phyloP scores from a whole-genome alignment of 2,888 invertebrate species.

The Diaprepes abbreviatus region DNA sequence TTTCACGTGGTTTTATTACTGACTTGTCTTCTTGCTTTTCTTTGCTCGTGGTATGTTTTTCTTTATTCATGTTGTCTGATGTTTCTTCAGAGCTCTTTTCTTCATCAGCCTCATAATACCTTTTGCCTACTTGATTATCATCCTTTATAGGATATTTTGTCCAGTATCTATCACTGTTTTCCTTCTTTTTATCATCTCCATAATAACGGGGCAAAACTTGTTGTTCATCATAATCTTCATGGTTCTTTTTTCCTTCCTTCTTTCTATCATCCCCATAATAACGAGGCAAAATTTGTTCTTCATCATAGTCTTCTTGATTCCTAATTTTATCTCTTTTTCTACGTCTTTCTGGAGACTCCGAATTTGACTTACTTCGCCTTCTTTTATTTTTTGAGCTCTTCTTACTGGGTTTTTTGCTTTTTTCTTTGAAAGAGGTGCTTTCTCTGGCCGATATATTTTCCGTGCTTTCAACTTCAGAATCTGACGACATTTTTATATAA shows the following conservation, averaged over 20 bases:
- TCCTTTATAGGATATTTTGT: constrained; percentile 65
- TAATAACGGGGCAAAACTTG: constrained; percentile 58
- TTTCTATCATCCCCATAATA: constrained; percentile 64
- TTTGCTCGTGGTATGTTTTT: constrained; percentile 48
- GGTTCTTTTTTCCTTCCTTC: no score
- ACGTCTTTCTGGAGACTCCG: constrained; percentile 48
- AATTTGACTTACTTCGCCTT: constrained; percentile 51
- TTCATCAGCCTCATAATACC: constrained; percentile 51
- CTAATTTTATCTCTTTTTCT: constrained; percentile 32
- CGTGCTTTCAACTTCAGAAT: constrained; percentile 49
- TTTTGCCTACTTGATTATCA: constrained; percentile 59
- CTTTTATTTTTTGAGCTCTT: constrained; percentile 44
- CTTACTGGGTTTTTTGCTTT: constrained; percentile 15
- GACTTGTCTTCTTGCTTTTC: constrained; percentile 57
- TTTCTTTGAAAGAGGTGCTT: constrained; percentile 39
- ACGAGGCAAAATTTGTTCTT: constrained; percentile 47
- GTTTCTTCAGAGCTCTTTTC: constrained; percentile 27
- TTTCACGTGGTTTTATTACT: constrained; percentile 64
- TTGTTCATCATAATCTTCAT: constrained; percentile 6
- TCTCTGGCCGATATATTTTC: constrained; percentile 48
- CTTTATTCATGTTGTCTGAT: constrained; percentile 26
- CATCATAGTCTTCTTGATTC: constrained; percentile 26
- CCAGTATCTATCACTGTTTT: constrained; percentile 64
- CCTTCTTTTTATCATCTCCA: constrained; percentile 61
- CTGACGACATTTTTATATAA: constrained; percentile 46